Evolutionary conservation across 2,888 invertebrate genomes (phyloP), one percentile per base, ranked within the genome.

Genomic region (Physocephala rufipes): DNA sequence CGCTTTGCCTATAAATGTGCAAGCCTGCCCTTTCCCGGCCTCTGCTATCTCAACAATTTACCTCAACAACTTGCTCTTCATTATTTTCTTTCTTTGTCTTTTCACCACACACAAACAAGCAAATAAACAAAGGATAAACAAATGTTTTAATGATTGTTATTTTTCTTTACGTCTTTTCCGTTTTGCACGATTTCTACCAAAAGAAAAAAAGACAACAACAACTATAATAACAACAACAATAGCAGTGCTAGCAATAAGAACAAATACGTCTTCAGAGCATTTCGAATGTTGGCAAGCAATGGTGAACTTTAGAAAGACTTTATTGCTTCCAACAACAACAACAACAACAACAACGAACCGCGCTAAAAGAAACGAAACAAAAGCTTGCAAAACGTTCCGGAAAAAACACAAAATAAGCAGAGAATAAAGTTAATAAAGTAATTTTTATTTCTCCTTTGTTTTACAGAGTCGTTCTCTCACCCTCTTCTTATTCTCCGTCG

Each of bases 61-160:
- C 30, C 16, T 36, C 58, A 21, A 24, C 58, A 28, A 58, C 62
- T 51, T 62, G 30, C 36, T 62, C 68, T 43, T 58, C 58, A 58
- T 66, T 66, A 66, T 53, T 62, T 49, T 53, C 30, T n/a, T 68
- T 51, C 43, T 58, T 19, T 58, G 66, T 65, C 51, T 49, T 63
- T 53, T n/a, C 30, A 58, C 24, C 73, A 66, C 71, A 59, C 68
- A 61, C 59, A 59, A 70, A 45, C 43, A 67, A 70, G 49, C 24
- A 64, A n/a, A n/a, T n/a, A n/a, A n/a, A n/a, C n/a, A 45, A 9
- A 36, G 73, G 75, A 74, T 71, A 77, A 74, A 75, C 76, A 79
- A 82, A 77, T 74, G 78, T 76, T 79, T 74, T 72, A 80, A 80
- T 79, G 81, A 82, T 81, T 82, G 80, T 81, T 79, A 78, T 78